Evolutionary conservation across 2,113 vertebrate genomes (phyloP).

Genomic region (Rissa tridactyla): DNA sequence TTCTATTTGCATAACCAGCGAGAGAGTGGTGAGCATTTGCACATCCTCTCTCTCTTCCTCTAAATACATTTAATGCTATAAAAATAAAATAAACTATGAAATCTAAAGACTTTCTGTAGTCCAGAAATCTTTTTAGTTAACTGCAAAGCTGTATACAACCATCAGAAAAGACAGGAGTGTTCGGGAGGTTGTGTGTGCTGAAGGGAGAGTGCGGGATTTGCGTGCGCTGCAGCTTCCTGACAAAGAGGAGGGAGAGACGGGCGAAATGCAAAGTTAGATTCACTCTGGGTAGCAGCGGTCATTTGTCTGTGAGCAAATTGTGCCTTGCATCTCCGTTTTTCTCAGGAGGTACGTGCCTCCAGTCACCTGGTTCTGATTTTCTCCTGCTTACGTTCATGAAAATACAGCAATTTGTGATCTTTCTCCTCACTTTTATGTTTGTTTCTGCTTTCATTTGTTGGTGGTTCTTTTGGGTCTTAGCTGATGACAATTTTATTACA

Average conservation of each 20-base stretch:
- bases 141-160: neutral
- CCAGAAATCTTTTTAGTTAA: neutral
- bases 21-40: neutral
- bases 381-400: neutral
- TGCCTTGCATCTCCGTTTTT: neutral
- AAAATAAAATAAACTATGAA: neutral
- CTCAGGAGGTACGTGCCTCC: neutral
- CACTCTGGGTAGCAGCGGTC: too few species aligned
- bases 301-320: neutral
- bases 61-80: neutral
- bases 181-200: neutral
- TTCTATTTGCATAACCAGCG: neutral
- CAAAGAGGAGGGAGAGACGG: neutral
- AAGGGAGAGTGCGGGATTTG: too few species aligned
- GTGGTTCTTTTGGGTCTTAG: neutral
- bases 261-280: neutral
- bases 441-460: neutral
- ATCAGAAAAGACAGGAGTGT: neutral
- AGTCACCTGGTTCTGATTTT: neutral
- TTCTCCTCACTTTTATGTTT: neutral
- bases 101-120: neutral
- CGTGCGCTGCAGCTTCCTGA: neutral
- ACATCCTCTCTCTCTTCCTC: neutral
- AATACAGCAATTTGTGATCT: neutral
- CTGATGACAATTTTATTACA: neutral